Evolutionary conservation across 2,797 vertebrate species (phyloP).

Genomic region (Phoeniculus purpureus): DNA sequence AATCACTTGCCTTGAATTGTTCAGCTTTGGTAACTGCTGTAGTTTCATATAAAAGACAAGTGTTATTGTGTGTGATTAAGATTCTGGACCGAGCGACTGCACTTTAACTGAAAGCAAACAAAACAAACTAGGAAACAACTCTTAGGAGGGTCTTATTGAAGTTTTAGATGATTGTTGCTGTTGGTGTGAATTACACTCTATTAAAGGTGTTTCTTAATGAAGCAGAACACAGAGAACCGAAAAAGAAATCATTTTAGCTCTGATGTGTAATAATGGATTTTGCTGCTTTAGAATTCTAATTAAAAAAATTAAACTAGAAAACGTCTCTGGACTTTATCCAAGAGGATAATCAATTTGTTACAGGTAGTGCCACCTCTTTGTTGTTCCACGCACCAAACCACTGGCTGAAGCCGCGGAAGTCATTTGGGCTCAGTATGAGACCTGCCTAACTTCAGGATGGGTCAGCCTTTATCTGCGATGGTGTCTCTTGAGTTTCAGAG

Average conservation of each 20-base stretch:
- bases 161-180: not conserved
- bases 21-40: not conserved
- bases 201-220: not conserved
- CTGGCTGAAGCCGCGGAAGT: not conserved
- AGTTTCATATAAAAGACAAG: not conserved
- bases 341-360: too few relatives aligned
- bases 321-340: too few relatives aligned
- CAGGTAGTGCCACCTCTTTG: not conserved
- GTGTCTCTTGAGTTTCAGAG: not conserved
- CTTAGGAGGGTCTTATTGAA: not conserved
- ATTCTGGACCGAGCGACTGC: not conserved
- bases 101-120: not conserved
- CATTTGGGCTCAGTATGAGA: constrained; percentile 3
- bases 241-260: not conserved
- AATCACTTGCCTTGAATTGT: not conserved
- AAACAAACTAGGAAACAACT: not conserved
- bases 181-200: not conserved
- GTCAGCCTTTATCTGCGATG: not conserved
- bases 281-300: not conserved
- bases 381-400: not conserved
- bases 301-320: not conserved
- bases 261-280: not conserved
- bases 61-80: not conserved
- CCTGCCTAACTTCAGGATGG: constrained; percentile 22
- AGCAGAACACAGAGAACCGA: not conserved